Evolutionary conservation across 1,140 invertebrate species (phyloP).

Genomic region (Tetraneura akinire): DNA sequence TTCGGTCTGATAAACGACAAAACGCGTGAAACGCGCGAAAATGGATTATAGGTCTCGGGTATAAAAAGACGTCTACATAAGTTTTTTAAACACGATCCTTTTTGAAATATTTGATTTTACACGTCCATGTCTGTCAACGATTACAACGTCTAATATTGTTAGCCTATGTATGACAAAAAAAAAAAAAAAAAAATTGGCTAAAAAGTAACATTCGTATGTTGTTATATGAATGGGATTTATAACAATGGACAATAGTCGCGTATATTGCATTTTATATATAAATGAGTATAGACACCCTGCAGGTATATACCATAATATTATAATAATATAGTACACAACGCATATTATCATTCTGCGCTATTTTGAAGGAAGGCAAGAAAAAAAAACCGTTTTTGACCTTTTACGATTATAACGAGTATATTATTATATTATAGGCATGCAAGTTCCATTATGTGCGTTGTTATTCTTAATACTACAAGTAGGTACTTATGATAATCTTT

Average conservation of each 20-base stretch:
- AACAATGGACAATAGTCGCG: too few relatives aligned
- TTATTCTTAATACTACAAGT: neutral
- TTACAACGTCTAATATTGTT: neutral
- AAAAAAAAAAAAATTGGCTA: conserved; percentile 12
- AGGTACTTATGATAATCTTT: neutral
- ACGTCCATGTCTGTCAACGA: conserved; percentile 7
- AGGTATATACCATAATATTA: neutral
- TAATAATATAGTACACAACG: neutral
- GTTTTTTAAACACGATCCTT: conserved; percentile 5
- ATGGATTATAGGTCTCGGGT: conserved; percentile 6
- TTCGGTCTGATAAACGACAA: neutral
- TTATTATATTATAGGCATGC: neutral
- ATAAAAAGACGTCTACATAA: neutral
- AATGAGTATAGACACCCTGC: neutral
- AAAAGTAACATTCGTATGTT: conserved; percentile 1
- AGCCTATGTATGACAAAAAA: too few relatives aligned
- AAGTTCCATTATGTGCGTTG: neutral
- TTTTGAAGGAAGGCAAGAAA: neutral
- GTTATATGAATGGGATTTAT: conserved; percentile 12
- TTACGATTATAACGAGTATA: neutral
- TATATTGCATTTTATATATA: too few relatives aligned
- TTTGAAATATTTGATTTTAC: conserved; percentile 6
- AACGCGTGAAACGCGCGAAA: neutral
- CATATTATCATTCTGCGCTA: neutral
- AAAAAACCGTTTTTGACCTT: conserved; percentile 28